Conservation (phyloP, 2,888 invertebrate genomes). For the Muscina levida region DNA sequence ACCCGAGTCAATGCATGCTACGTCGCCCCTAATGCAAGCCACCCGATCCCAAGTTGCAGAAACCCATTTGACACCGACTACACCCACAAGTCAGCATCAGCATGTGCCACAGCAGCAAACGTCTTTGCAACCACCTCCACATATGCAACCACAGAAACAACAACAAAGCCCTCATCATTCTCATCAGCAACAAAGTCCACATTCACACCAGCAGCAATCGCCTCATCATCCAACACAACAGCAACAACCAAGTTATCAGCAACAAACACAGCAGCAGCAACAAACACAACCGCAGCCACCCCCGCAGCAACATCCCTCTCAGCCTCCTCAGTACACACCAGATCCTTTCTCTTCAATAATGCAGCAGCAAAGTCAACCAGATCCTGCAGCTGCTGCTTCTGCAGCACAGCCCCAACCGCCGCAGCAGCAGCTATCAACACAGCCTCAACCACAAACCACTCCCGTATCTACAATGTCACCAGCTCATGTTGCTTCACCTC, state of each 20-base stretch:
- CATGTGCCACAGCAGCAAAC: constrained; percentile 64
- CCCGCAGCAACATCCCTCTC: constrained; percentile 69
- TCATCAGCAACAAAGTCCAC: constrained; percentile 60
- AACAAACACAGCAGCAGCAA: constrained; percentile 34
- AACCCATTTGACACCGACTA: constrained; percentile 62
- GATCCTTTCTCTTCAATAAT: constrained; percentile 66
- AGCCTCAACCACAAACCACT: constrained; percentile 70
- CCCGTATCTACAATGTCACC: constrained; percentile 61
- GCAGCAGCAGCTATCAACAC: constrained; percentile 44
- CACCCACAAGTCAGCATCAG: constrained; percentile 64
- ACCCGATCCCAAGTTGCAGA: constrained; percentile 76
- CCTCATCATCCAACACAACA: constrained; percentile 75
- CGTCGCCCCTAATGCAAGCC: constrained; percentile 71
- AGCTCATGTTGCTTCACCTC: constrained; percentile 66
- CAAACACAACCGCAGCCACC: constrained; percentile 51
- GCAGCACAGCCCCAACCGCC: constrained; percentile 43
- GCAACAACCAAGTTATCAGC: constrained; percentile 59
- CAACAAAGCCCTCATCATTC: constrained; percentile 79
- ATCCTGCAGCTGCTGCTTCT: constrained; percentile 41
- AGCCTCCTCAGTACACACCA: constrained; percentile 68
- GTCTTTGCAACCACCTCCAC: constrained; percentile 57
- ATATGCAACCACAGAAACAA: constrained; percentile 72
- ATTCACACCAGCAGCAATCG: constrained; percentile 75
- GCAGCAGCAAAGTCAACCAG: constrained; percentile 63
- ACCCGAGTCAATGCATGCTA: constrained; percentile 72